Conservation (phyloP, 2,888 invertebrate species). For the Agriotes lineatus region DNA sequence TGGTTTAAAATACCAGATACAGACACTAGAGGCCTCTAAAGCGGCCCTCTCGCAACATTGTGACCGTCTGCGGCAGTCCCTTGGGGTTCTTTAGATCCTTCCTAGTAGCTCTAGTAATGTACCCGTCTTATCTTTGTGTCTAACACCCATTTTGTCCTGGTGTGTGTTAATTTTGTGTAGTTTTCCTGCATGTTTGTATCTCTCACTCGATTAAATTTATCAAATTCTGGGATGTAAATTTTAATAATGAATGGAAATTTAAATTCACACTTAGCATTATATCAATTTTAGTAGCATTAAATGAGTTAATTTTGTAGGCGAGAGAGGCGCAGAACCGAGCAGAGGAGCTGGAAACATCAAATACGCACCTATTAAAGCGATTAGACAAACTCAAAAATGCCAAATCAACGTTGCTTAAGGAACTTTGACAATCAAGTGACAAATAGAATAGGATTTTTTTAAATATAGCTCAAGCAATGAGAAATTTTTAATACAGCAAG, state of each 20-base stretch:
- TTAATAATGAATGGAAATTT: too few species aligned
- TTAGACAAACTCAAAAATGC: constrained; percentile 98
- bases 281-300: not conserved
- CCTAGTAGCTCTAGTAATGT: not conserved
- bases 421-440: constrained; percentile 77
- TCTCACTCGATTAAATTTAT: too few species aligned
- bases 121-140: not conserved
- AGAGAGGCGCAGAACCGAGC: constrained; percentile 92
- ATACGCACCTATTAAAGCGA: constrained; percentile 95
- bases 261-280: too few species aligned
- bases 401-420: constrained; percentile 90
- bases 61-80: constrained; percentile 3
- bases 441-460: constrained; percentile 43
- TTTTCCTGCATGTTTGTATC: too few species aligned
- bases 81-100: not conserved
- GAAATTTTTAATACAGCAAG: constrained; percentile 60
- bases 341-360: constrained; percentile 96
- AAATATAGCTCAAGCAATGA: constrained; percentile 60
- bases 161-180: not conserved
- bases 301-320: constrained; percentile 72
- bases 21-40: constrained; percentile 1
- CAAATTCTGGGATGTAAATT: too few species aligned
- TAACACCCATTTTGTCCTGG: not conserved
- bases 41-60: not conserved
- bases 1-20: constrained; percentile 2